Percentiles rank a stretch among this genome's conserved stretches.
These are phyloP conservation scores for Sericinus montela DNA, from an alignment of 2,888 invertebrate genomes.

Conservation along the genomic window DNA sequence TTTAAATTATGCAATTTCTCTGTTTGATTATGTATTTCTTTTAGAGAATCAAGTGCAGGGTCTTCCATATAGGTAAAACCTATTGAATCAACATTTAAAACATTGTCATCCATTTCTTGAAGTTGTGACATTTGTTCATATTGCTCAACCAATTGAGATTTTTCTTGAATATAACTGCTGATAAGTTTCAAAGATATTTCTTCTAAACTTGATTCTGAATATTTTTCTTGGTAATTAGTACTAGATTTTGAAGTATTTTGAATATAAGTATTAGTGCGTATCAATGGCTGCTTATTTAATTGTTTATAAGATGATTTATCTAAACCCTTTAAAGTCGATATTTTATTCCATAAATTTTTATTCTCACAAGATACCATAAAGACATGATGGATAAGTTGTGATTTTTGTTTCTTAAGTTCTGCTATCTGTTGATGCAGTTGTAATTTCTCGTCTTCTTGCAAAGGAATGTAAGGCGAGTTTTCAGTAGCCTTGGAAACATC, in stretches of 20 bases:
- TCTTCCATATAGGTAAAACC: conserved; percentile 82
- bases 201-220: conserved; percentile 83
- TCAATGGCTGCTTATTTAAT: conserved; percentile 47
- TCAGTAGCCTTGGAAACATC: conserved; percentile 43
- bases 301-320: conserved; percentile 45
- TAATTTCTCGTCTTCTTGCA: conserved; percentile 68
- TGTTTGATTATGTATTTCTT: conserved; percentile 82
- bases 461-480: conserved; percentile 44
- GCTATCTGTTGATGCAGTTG: conserved; percentile 81
- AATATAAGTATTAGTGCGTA: conserved; percentile 82
- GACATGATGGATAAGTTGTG: conserved; percentile 86
- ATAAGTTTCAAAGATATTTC: conserved; percentile 87
- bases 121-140: conserved; percentile 83
- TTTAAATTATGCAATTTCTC: conserved; percentile 82
- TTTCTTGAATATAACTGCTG: conserved; percentile 84
- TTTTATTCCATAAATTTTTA: conserved; percentile 87
- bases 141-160: conserved; percentile 83
- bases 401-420: conserved; percentile 86
- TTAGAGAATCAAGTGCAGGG: conserved; percentile 79
- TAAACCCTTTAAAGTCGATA: conserved; percentile 74
- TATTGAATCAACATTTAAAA: conserved; percentile 79
- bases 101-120: conserved; percentile 74
- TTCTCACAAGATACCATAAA: conserved; percentile 91
- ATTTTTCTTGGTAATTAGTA: conserved; percentile 75
- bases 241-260: conserved; percentile 82